Conservation (phyloP, 2,888 invertebrate genomes). For the Caenorhabditis plicata region DNA sequence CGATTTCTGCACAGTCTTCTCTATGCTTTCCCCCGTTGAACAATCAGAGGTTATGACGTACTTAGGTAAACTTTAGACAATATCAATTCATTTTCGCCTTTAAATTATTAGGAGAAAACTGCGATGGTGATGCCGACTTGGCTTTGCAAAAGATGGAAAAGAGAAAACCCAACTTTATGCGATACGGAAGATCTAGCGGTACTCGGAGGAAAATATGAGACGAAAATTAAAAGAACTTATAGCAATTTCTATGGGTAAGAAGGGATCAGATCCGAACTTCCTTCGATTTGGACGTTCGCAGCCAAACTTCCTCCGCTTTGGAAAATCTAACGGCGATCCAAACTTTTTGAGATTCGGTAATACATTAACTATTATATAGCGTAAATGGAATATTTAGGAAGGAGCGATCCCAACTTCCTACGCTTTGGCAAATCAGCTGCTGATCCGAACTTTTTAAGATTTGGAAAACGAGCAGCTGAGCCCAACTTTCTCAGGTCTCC, state of each 20-base stretch:
- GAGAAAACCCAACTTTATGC: conserved; percentile 63
- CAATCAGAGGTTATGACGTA: conserved; percentile 51
- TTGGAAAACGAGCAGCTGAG: conserved; percentile 52
- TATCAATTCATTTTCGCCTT: background rate
- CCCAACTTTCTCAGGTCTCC: conserved; percentile 62
- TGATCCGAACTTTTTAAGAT: conserved; percentile 63
- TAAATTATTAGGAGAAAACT: conserved; percentile 48
- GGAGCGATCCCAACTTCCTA: conserved; percentile 59
- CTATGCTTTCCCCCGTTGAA: conserved; percentile 52
- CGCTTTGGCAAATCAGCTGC: conserved; percentile 56
- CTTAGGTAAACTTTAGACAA: conserved; percentile 29
- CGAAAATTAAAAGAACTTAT: too few relatives aligned
- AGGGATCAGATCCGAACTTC: conserved; percentile 59
- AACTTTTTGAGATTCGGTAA: conserved; percentile 59
- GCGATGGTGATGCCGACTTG: conserved; percentile 52
- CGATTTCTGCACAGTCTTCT: conserved; percentile 56
- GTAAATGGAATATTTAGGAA: conserved; percentile 25
- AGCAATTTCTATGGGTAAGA: conserved; percentile 54
- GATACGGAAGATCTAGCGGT: conserved; percentile 58
- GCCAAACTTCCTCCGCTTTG: conserved; percentile 63
- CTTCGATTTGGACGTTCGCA: conserved; percentile 54
- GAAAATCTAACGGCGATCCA: conserved; percentile 58
- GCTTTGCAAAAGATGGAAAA: conserved; percentile 57
- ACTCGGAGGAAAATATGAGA: too few relatives aligned
- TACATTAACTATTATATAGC: background rate